A percentile compares a stretch with the other conserved stretches of the same genome.
Conservation (phyloP, 2,888 invertebrate species). For the Danaus chrysippus region DNA sequence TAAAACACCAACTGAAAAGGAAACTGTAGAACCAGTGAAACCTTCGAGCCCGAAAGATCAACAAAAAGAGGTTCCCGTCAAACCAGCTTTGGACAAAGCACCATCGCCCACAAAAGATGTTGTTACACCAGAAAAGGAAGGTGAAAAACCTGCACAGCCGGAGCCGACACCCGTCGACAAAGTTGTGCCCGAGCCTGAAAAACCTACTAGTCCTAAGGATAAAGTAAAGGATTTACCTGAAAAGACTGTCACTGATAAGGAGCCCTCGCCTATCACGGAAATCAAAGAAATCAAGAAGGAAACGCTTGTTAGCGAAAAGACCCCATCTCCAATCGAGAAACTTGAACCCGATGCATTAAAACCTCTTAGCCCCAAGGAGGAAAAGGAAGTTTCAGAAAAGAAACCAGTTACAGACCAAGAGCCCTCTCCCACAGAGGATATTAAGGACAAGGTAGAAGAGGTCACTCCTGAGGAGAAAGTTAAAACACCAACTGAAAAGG, state of each 20-base stretch:
- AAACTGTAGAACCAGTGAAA: background rate
- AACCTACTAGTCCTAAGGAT: background rate
- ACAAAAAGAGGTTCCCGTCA: background rate
- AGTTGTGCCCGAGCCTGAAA: conserved; percentile 1
- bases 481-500: no score
- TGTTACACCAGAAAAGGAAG: background rate
- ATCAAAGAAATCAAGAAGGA: background rate
- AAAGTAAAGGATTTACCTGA: conserved; percentile 5
- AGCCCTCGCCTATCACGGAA: background rate
- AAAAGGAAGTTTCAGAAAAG: conserved; percentile 14
- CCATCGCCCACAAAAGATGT: background rate
- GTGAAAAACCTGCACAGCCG: background rate
- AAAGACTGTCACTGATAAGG: background rate
- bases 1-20: background rate
- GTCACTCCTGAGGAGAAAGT: no score
- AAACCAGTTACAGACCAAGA: conserved; percentile 16
- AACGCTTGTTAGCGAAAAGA: background rate
- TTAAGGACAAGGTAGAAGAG: background rate
- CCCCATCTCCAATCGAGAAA: background rate
- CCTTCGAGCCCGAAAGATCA: background rate
- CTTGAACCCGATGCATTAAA: conserved; percentile 14
- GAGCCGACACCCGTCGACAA: background rate
- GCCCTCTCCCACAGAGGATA: background rate
- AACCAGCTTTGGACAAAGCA: background rate
- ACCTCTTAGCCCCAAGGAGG: conserved; percentile 16